These are phyloP conservation scores for Drosophila nebulosa DNA, from an alignment of 1,140 invertebrate species.

Conservation along the genomic window DNA sequence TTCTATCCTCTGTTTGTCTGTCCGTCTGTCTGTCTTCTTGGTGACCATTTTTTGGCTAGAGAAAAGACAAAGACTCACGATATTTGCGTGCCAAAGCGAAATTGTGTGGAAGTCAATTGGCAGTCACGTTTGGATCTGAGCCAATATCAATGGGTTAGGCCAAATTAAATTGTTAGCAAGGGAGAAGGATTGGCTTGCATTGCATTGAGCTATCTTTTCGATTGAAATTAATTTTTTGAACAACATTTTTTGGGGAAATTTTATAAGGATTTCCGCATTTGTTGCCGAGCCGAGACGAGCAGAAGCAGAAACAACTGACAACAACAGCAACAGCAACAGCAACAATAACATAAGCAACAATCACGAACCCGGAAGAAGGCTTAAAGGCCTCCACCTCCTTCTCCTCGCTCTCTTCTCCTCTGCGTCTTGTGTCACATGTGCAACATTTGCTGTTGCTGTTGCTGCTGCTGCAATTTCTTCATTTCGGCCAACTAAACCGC, in stretches of 20 bases:
- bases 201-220: slow-evolving; percentile 47
- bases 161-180: slow-evolving; percentile 72
- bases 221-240: slow-evolving; percentile 62
- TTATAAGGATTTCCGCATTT: slow-evolving; percentile 41
- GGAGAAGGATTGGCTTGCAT: slow-evolving; percentile 2
- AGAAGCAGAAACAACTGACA: slow-evolving; percentile 2
- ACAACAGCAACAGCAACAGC: slow-evolving; percentile 54
- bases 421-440: slow-evolving; percentile 34
- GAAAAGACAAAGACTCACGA: slow-evolving; percentile 55
- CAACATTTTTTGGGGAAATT: neutral
- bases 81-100: slow-evolving; percentile 72
- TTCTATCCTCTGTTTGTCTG: neutral
- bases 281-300: slow-evolving; percentile 24
- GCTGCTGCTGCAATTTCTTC: slow-evolving; percentile 64
- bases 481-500: slow-evolving; percentile 49
- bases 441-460: slow-evolving; percentile 30
- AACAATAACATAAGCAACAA: slow-evolving; percentile 50
- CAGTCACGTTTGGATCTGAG: slow-evolving; percentile 59
- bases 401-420: neutral
- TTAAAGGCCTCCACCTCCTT: slow-evolving; percentile 13
- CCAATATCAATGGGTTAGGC: slow-evolving; percentile 33
- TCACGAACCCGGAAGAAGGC: slow-evolving; percentile 74
- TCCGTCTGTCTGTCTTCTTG: neutral
- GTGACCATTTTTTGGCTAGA: slow-evolving; percentile 41
- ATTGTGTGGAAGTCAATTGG: slow-evolving; percentile 78